Conservation (phyloP, 2,888 invertebrate species). For the Horisme vitalbata region DNA sequence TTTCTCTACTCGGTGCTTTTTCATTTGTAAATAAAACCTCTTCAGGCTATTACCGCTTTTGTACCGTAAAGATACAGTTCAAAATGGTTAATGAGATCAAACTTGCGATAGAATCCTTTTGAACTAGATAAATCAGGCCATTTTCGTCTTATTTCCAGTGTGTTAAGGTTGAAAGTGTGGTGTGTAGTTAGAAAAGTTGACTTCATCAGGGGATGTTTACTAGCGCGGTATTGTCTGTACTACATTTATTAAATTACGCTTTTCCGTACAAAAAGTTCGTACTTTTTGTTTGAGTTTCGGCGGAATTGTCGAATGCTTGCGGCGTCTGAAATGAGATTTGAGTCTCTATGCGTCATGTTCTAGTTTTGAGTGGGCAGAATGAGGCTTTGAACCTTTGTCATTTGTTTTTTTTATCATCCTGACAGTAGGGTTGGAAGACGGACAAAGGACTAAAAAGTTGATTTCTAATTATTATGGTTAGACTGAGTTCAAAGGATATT, state of each 20-base stretch:
- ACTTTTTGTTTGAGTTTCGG: constrained; percentile 18
- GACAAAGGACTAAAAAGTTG: too few relatives aligned
- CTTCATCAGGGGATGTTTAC: constrained; percentile 18
- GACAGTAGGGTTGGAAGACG: too few relatives aligned
- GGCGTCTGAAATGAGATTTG: constrained; percentile 13
- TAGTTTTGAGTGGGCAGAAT: too few relatives aligned
- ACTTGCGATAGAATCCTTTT: neutral
- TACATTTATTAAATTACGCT: constrained; percentile 19
- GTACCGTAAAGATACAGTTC: constrained; percentile 1
- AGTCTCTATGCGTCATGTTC: too few relatives aligned
- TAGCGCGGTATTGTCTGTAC: constrained; percentile 10
- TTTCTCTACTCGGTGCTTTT: constrained; percentile 12
- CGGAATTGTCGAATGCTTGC: constrained; percentile 7
- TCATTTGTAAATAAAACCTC: constrained; percentile 4
- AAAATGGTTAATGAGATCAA: constrained; percentile 1
- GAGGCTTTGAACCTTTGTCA: too few relatives aligned
- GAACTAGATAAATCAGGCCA: neutral
- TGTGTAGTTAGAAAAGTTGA: constrained; percentile 6
- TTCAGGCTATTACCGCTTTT: constrained; percentile 2
- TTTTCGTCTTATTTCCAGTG: neutral
- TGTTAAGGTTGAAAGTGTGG: neutral
- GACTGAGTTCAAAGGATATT: too few relatives aligned
- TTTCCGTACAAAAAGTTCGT: constrained; percentile 13
- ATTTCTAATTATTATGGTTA: too few relatives aligned
- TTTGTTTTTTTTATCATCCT: too few relatives aligned